phyloP scores from a whole-genome alignment of 2,113 vertebrate species.

The Eubucco bourcierii region DNA sequence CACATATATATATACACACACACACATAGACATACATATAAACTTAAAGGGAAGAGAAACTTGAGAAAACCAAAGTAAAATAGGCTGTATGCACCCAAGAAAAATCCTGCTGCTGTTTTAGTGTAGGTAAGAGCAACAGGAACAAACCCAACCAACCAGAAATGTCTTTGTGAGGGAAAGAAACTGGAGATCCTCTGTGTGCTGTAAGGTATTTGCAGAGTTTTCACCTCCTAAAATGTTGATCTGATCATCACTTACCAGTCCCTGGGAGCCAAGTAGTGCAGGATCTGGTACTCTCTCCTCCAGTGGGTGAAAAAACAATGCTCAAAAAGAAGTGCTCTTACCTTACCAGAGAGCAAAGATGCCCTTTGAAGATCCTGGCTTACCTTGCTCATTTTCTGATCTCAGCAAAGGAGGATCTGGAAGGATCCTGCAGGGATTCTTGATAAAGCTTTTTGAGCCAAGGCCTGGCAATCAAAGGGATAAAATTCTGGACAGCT shows the following conservation, averaged over 20 bases:
- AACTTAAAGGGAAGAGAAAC: background rate
- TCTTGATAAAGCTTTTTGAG: background rate
- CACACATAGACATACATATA: too few relatives aligned
- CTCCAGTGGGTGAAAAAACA: background rate
- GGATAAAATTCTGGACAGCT: background rate
- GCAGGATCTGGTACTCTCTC: background rate
- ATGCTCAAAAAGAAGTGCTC: background rate
- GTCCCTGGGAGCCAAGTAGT: background rate
- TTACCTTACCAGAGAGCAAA: background rate
- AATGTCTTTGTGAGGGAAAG: background rate
- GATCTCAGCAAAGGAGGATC: fast-evolving
- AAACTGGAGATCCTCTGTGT: background rate
- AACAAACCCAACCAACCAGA: background rate
- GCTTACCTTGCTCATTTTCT: background rate
- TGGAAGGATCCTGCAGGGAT: background rate
- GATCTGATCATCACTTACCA: background rate
- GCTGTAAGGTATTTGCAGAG: background rate
- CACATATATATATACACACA: too few relatives aligned
- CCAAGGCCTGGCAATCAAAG: background rate
- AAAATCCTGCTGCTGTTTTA: background rate
- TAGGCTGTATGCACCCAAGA: background rate
- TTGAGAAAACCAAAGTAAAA: background rate
- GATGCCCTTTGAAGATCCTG: background rate
- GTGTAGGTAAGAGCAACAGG: background rate
- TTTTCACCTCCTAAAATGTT: background rate